Conservation (phyloP, 2,113 vertebrate genomes). For the Sebastes fasciatus region DNA sequence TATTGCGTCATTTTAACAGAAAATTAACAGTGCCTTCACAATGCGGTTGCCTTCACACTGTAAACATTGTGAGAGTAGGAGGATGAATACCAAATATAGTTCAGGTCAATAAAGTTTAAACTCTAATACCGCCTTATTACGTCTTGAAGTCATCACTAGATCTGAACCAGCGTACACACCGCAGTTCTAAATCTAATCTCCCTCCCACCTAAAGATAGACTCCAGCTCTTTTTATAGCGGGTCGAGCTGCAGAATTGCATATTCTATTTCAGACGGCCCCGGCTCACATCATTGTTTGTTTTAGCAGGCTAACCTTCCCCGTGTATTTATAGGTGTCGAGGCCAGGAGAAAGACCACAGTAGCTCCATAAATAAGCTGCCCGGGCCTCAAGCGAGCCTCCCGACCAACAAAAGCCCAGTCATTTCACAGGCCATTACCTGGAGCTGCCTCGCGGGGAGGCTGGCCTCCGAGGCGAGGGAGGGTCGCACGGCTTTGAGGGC, state of each 20-base stretch:
- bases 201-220: conserved; percentile 70
- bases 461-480: conserved; percentile 48
- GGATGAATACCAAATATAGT: conserved; percentile 25
- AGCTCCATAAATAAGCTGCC: conserved; percentile 80
- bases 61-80: conserved; percentile 34
- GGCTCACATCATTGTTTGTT: conserved; percentile 81
- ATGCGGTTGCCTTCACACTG: conserved; percentile 1
- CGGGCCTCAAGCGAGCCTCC: conserved; percentile 65
- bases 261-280: conserved; percentile 75
- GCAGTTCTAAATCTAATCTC: conserved; percentile 58
- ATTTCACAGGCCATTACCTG: conserved; percentile 83
- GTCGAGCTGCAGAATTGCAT: conserved; percentile 71
- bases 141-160: conserved; percentile 56
- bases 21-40: conserved; percentile 5
- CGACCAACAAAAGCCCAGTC: conserved; percentile 78
- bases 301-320: conserved; percentile 74
- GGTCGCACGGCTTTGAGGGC: conserved; percentile 54
- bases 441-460: conserved; percentile 65
- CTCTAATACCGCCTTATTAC: conserved; percentile 61
- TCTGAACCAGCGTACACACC: conserved; percentile 56
- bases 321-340: conserved; percentile 78
- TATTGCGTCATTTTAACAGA: conserved; percentile 31
- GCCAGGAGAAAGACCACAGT: conserved; percentile 78
- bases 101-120: conserved; percentile 51
- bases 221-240: conserved; percentile 68